Evolutionary conservation across 2,113 vertebrate genomes (phyloP).

Genomic region (Psammodynastes pulverulentus): DNA sequence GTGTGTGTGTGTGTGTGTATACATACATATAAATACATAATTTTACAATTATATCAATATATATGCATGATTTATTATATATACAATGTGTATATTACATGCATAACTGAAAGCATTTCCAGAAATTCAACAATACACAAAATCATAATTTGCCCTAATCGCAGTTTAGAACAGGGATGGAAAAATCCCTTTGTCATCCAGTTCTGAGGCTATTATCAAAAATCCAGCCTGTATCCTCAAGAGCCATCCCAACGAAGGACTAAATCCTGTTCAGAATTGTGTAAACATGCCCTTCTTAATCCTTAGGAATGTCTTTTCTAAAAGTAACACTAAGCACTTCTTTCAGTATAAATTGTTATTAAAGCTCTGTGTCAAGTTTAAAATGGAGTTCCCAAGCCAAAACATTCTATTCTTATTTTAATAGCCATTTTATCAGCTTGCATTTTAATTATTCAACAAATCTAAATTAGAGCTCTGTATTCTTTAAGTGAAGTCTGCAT

Average conservation of each 20-base stretch:
- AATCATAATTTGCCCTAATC: not conserved
- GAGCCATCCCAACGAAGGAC: not conserved
- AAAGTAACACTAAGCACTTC: not conserved
- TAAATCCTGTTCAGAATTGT: not conserved
- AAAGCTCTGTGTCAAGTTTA: not conserved
- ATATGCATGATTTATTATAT: too few species aligned
- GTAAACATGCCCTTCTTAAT: not conserved
- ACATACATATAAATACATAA: too few species aligned
- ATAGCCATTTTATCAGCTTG: not conserved
- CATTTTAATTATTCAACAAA: not conserved
- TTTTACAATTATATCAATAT: too few species aligned
- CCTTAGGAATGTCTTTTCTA: not conserved
- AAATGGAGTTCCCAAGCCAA: not conserved
- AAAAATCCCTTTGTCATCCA: not conserved
- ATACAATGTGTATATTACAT: not conserved
- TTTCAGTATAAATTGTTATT: not conserved
- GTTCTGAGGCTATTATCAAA: not conserved
- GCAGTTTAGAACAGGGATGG: not conserved
- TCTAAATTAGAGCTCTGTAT: not conserved
- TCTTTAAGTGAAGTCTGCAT: not conserved
- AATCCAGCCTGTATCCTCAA: not conserved
- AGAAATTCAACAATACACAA: not conserved
- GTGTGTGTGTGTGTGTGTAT: too few species aligned
- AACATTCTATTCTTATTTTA: not conserved
- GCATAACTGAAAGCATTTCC: not conserved